Evolutionary conservation across 2,113 vertebrate genomes (phyloP).

Genomic region (Erythrolamprus reginae): DNA sequence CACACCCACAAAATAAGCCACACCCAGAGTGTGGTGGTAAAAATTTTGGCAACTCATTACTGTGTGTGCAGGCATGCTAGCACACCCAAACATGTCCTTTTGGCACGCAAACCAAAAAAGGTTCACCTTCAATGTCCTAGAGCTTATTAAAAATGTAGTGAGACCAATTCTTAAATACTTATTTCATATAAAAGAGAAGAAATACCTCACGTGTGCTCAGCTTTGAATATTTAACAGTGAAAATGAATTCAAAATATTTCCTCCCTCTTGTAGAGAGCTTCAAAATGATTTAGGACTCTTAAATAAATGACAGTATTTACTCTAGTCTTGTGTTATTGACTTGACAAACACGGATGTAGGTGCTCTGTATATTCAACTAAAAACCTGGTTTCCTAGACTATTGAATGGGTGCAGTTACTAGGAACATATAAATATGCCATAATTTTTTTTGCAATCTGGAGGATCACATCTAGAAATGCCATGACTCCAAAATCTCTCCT

Average conservation of each 20-base stretch:
- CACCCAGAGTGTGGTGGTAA: too few relatives aligned
- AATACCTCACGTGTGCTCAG: background rate
- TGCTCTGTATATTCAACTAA: background rate
- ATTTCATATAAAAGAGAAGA: background rate
- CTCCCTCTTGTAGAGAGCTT: background rate
- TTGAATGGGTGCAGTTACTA: background rate
- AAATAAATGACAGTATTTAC: background rate
- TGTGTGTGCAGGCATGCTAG: too few relatives aligned
- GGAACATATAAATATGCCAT: background rate
- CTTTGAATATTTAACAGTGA: rapidly evolving
- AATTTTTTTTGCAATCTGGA: background rate
- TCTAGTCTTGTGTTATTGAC: background rate
- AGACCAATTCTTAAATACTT: background rate
- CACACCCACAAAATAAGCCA: too few relatives aligned
- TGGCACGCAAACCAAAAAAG: too few relatives aligned
- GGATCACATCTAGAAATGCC: background rate
- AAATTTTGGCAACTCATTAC: too few relatives aligned
- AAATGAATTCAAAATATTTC: rapidly evolving
- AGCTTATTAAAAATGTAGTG: background rate
- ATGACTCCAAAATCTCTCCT: background rate
- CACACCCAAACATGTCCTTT: too few relatives aligned
- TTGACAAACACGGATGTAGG: background rate
- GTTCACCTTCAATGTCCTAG: too few relatives aligned
- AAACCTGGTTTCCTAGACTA: background rate
- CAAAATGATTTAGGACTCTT: background rate